Percentiles rank a stretch among this genome's conserved stretches.
Conservation (phyloP, 2,113 vertebrate species). For the Todiramphus chloris region DNA sequence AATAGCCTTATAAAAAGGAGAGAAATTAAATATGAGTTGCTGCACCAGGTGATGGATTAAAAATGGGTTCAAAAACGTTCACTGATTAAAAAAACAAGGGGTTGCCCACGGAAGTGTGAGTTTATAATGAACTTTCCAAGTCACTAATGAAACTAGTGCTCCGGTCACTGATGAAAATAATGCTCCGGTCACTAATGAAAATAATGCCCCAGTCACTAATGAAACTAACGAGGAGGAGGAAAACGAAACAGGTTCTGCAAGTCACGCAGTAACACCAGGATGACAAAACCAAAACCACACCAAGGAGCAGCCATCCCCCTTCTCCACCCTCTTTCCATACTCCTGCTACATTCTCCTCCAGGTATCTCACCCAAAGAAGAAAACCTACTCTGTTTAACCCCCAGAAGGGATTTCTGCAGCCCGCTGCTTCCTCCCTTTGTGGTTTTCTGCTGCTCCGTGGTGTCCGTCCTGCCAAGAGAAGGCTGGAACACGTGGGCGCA, state of each 20-base stretch:
- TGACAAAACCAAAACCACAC: neutral
- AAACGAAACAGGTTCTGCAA: rapidly evolving
- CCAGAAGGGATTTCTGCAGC: neutral
- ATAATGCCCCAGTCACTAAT: neutral
- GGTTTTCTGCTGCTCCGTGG: neutral
- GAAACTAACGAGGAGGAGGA: neutral
- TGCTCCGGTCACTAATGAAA: neutral
- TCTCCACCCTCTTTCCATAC: neutral
- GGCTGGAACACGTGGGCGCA: neutral
- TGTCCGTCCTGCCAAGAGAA: neutral
- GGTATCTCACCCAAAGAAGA: neutral
- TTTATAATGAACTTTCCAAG: neutral
- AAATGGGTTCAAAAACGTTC: neutral
- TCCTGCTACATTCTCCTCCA: neutral
- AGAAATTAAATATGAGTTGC: neutral
- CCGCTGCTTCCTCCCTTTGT: neutral
- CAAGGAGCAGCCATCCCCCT: neutral
- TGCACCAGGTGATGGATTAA: neutral
- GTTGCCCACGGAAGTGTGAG: neutral
- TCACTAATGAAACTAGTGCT: too few relatives aligned
- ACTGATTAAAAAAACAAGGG: neutral
- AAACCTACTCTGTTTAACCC: neutral
- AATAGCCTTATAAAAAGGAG: neutral
- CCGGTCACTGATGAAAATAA: neutral
- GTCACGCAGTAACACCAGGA: neutral